phyloP scores from a whole-genome alignment of 2,113 vertebrate genomes.

The Aspidoscelis tigris region DNA sequence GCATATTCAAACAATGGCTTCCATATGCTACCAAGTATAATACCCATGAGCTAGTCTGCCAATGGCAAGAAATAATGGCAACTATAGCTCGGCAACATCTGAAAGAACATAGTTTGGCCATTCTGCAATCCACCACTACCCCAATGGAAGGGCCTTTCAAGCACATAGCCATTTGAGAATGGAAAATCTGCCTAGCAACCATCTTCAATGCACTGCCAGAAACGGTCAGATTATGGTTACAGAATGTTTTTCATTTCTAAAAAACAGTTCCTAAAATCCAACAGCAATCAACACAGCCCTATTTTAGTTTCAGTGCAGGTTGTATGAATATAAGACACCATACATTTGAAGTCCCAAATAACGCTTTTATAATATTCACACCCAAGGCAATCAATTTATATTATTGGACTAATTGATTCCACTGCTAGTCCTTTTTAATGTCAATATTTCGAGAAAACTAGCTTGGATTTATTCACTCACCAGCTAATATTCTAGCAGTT shows the following conservation, averaged over 20 bases:
- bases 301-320: not conserved
- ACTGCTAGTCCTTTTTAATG: slow-evolving; percentile 12
- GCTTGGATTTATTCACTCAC: slow-evolving; percentile 70
- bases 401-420: too few relatives aligned
- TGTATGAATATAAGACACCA: not conserved
- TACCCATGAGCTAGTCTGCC: too few relatives aligned
- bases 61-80: too few relatives aligned
- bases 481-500: slow-evolving; percentile 82
- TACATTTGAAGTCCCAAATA: not conserved
- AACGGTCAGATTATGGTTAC: not conserved
- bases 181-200: not conserved
- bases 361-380: not conserved
- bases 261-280: not conserved
- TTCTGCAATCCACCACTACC: too few relatives aligned
- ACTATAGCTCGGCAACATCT: too few relatives aligned
- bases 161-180: not conserved
- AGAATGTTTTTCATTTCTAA: not conserved
- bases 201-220: not conserved
- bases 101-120: too few relatives aligned
- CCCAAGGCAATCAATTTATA: not conserved
- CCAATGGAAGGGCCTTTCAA: too few relatives aligned
- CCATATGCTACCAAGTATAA: too few relatives aligned
- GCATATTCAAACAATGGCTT: too few relatives aligned
- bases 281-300: not conserved
- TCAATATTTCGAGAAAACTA: slow-evolving; percentile 40